These are phyloP conservation scores for Rhingia campestris DNA, from an alignment of 2,888 invertebrate genomes.

Conservation along the genomic window DNA sequence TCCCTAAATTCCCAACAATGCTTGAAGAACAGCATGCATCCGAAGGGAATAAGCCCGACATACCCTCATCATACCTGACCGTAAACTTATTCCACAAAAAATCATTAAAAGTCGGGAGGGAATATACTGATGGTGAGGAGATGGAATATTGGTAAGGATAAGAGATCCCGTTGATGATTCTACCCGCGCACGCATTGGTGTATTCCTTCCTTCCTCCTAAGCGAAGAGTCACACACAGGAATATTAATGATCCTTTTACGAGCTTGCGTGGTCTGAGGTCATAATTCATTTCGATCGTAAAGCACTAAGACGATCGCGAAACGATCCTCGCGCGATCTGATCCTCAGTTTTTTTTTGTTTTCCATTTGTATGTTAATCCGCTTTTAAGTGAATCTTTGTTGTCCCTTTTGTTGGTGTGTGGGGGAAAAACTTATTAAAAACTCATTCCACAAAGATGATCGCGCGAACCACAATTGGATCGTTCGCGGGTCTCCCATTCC, in stretches of 20 bases:
- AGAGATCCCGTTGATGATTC: constrained; percentile 48
- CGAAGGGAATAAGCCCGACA: constrained; percentile 39
- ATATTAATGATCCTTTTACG: constrained; percentile 82
- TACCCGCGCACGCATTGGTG: constrained; percentile 12
- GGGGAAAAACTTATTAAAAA: constrained; percentile 70
- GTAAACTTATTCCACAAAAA: constrained; percentile 43
- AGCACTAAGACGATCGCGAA: constrained; percentile 74
- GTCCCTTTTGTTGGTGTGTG: not conserved
- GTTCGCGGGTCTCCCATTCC: constrained; percentile 14
- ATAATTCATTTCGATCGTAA: constrained; percentile 81
- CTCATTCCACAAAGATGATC: constrained; percentile 61
- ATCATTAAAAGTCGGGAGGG: constrained; percentile 55
- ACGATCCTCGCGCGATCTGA: constrained; percentile 64
- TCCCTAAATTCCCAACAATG: constrained; percentile 54
- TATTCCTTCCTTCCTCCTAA: not conserved
- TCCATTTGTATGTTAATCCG: constrained; percentile 26
- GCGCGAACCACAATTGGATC: constrained; percentile 48
- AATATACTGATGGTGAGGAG: not conserved
- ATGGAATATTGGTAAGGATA: constrained; percentile 9
- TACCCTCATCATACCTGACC: constrained; percentile 50
- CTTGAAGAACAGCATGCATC: constrained; percentile 44
- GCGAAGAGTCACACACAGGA: constrained; percentile 35
- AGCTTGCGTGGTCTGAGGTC: constrained; percentile 80
- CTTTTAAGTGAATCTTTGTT: constrained; percentile 48
- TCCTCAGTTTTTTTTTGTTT: constrained; percentile 34